These are phyloP conservation scores for Achroia grisella DNA, from an alignment of 1,140 invertebrate genomes.

Conservation along the genomic window DNA sequence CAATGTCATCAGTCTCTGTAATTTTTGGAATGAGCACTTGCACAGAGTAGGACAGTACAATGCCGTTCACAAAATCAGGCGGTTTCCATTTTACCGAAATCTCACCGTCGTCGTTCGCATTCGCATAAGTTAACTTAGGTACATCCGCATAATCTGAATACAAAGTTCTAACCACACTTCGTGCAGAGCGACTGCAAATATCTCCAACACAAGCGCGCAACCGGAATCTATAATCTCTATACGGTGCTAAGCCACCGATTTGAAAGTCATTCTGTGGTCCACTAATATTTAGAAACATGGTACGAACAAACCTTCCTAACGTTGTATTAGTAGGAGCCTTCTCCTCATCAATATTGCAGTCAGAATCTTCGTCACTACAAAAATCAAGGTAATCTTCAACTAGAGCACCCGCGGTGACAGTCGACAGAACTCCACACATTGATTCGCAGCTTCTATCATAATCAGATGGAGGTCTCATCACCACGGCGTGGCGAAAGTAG, in stretches of 20 bases:
- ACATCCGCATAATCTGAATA: constrained; percentile 35
- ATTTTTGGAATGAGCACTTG: constrained; percentile 36
- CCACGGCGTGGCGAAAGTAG: constrained; percentile 43
- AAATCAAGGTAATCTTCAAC: constrained; percentile 55
- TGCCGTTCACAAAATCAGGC: constrained; percentile 44
- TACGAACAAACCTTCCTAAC: constrained; percentile 28
- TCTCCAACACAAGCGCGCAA: constrained; percentile 40
- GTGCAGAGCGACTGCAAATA: constrained; percentile 38
- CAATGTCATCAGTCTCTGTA: constrained; percentile 23
- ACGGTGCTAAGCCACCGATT: constrained; percentile 45
- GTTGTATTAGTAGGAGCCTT: constrained; percentile 24
- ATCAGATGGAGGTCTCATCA: constrained; percentile 47
- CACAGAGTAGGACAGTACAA: constrained; percentile 42
- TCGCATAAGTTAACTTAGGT: constrained; percentile 20
- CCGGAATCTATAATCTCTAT: constrained; percentile 52
- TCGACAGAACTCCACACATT: constrained; percentile 50
- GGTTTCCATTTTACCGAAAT: constrained; percentile 45
- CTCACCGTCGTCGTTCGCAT: constrained; percentile 19
- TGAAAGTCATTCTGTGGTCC: constrained; percentile 31
- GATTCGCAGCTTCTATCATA: constrained; percentile 54
- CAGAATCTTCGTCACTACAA: constrained; percentile 24
- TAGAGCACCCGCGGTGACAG: constrained; percentile 37
- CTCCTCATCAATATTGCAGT: constrained; percentile 28
- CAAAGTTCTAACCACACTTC: constrained; percentile 43
- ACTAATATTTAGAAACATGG: constrained; percentile 32